These are phyloP conservation scores for Arvicanthis niloticus DNA, from an alignment of 2,113 vertebrate species.

Conservation along the genomic window DNA sequence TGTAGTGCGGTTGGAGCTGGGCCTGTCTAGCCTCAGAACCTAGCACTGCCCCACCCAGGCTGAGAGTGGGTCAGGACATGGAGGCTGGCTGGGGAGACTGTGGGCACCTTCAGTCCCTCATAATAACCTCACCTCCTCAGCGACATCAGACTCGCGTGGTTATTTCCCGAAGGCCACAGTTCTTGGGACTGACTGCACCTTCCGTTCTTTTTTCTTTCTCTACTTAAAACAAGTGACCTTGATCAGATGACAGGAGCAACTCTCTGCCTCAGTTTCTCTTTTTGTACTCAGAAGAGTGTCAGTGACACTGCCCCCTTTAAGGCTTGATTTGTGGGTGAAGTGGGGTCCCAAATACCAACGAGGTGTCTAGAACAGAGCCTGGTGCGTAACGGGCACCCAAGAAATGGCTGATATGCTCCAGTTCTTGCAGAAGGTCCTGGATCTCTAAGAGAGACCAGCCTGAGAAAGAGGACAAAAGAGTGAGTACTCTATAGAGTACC, in stretches of 20 bases:
- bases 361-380: background rate
- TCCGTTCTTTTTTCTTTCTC: constrained; percentile 11
- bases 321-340: background rate
- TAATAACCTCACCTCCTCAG: background rate
- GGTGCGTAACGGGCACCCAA: background rate
- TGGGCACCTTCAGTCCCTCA: background rate
- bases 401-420: background rate
- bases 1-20: background rate
- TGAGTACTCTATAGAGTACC: background rate
- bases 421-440: background rate
- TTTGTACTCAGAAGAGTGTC: background rate
- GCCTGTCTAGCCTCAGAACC: background rate
- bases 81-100: background rate
- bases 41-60: background rate
- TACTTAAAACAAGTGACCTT: constrained; percentile 43
- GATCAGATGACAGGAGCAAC: background rate
- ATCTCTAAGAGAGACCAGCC: background rate
- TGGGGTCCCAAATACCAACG: background rate
- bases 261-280: constrained; percentile 38
- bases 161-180: background rate
- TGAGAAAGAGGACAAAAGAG: background rate
- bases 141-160: background rate
- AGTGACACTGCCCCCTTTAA: background rate
- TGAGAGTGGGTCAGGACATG: background rate
- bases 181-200: background rate